A percentile compares a stretch with the other conserved stretches of the same genome.
Evolutionary conservation across 2,888 invertebrate species (phyloP).

Genomic region (Heliconius aoede): DNA sequence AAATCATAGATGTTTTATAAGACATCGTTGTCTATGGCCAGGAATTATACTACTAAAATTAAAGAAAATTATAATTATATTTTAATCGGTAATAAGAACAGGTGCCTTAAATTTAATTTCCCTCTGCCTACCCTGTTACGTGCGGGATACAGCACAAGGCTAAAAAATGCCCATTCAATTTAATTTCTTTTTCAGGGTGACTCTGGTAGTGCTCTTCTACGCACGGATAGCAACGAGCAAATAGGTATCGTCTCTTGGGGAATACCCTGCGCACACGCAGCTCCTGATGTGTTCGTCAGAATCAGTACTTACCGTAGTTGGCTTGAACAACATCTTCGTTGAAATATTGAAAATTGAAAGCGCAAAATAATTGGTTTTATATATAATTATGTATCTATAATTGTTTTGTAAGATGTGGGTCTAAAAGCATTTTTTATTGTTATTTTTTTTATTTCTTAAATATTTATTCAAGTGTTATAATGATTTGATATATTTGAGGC

Average conservation of each 20-base stretch:
- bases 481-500: too few species aligned
- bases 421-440: too few species aligned
- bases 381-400: too few species aligned
- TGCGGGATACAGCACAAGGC: neutral
- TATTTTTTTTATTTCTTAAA: too few species aligned
- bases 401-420: too few species aligned
- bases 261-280: conserved; percentile 59
- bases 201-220: conserved; percentile 62
- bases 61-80: too few species aligned
- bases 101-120: neutral
- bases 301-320: conserved; percentile 53
- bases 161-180: neutral
- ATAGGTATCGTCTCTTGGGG: conserved; percentile 70
- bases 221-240: conserved; percentile 44
- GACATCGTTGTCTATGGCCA: too few species aligned
- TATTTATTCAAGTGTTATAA: too few species aligned
- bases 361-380: too few species aligned
- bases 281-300: conserved; percentile 61
- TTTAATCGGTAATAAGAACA: too few species aligned
- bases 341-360: neutral
- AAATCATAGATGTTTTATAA: too few species aligned
- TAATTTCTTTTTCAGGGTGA: neutral
- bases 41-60: too few species aligned
- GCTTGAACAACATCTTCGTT: conserved; percentile 36
- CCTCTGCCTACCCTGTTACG: neutral